phyloP scores from a whole-genome alignment of 30 jellyfish, hydroid and myxozoan species.

The Clytia hemisphaerica region DNA sequence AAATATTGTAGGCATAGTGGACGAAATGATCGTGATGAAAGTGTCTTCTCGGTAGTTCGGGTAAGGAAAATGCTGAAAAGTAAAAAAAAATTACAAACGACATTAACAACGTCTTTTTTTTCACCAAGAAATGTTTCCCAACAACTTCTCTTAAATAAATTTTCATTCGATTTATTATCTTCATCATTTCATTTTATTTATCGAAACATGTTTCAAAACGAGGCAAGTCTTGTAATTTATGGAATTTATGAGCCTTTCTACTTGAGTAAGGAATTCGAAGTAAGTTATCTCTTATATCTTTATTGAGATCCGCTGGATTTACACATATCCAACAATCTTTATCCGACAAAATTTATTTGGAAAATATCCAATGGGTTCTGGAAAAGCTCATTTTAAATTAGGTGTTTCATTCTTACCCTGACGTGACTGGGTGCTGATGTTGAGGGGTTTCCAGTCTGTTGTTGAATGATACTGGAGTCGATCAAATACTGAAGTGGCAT shows the following conservation, averaged over 20 bases:
- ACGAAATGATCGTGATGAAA: conserved; percentile 47
- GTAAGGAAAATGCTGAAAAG: conserved; percentile 83
- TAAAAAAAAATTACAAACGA: background rate
- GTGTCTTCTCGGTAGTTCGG: conserved; percentile 63
- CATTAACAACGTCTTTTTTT: background rate
- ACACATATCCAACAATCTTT: too few species aligned
- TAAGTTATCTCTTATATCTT: too few species aligned
- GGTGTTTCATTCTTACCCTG: conserved; percentile 5
- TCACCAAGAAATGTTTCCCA: too few species aligned
- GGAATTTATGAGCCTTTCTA: too few species aligned
- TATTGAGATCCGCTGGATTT: too few species aligned
- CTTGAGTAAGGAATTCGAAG: too few species aligned
- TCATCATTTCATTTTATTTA: too few species aligned
- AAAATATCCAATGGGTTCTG: background rate
- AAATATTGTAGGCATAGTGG: conserved; percentile 67
- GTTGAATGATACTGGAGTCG: conserved; percentile 58
- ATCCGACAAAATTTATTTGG: background rate
- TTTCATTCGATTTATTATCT: too few species aligned
- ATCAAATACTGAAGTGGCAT: conserved; percentile 67
- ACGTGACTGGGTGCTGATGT: conserved; percentile 11
- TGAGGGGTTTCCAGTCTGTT: conserved; percentile 34
- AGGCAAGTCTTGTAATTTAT: too few species aligned
- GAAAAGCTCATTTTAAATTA: background rate
- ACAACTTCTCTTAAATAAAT: too few species aligned
- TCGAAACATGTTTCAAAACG: too few species aligned